phyloP scores from a whole-genome alignment of 2,888 invertebrate species.

The Chydorus sphaericus region DNA sequence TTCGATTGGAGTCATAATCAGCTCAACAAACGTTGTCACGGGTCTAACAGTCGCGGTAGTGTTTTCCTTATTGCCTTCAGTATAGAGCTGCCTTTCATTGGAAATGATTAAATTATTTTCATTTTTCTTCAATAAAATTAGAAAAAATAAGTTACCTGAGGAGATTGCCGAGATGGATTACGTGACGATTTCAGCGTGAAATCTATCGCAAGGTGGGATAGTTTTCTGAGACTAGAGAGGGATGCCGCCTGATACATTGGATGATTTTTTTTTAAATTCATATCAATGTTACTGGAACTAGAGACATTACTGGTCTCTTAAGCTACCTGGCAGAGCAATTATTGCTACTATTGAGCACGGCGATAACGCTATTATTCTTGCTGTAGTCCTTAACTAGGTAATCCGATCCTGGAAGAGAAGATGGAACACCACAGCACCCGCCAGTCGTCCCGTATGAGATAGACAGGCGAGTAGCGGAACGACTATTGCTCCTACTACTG shows the following conservation, averaged over 20 bases:
- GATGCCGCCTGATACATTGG: neutral
- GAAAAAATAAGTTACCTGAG: neutral
- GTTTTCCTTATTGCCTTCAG: constrained; percentile 9
- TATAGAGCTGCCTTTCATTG: neutral
- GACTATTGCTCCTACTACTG: neutral
- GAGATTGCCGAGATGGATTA: constrained; percentile 6
- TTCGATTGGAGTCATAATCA: neutral
- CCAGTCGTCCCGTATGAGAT: neutral
- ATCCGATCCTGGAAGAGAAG: neutral
- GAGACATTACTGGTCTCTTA: constrained; percentile 14
- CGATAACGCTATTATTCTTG: neutral
- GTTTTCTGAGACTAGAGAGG: neutral
- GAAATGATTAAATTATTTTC: neutral
- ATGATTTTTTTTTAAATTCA: constrained; percentile 27
- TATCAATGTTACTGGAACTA: constrained; percentile 43
- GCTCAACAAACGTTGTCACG: neutral
- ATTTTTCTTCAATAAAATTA: neutral
- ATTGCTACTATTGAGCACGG: neutral
- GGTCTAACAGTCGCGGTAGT: neutral
- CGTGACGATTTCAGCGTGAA: constrained; percentile 3
- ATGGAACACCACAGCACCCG: neutral
- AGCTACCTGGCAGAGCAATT: neutral
- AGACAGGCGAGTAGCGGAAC: neutral
- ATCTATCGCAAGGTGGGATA: constrained; percentile 11
- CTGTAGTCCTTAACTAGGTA: constrained; percentile 6